Conservation (phyloP, 2,113 vertebrate genomes). For the Ailuropoda melanoleuca region DNA sequence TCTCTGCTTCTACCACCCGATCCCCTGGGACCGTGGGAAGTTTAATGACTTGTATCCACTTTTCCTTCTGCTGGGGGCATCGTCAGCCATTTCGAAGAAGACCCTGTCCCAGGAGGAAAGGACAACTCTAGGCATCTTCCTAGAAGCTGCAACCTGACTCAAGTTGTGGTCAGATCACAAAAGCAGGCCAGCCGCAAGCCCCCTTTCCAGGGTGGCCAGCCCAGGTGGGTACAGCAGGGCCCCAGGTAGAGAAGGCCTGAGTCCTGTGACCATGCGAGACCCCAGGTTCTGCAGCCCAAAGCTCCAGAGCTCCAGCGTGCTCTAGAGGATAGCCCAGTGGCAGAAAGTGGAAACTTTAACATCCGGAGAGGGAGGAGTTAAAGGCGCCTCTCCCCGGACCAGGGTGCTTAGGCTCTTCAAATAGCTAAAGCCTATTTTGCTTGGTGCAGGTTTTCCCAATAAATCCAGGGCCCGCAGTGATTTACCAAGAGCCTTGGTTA, state of each 20-base stretch:
- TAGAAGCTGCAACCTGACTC: neutral
- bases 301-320: rapidly evolving
- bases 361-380: neutral
- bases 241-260: neutral
- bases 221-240: neutral
- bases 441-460: conserved; percentile 70
- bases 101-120: neutral
- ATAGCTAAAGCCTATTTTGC: neutral
- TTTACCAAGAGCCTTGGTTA: conserved; percentile 84
- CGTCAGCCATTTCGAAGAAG: neutral
- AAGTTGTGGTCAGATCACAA: neutral
- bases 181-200: neutral
- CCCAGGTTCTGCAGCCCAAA: neutral
- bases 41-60: neutral
- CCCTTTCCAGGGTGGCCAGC: neutral
- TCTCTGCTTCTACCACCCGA: neutral
- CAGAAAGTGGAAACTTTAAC: neutral
- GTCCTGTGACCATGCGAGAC: neutral
- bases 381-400: neutral
- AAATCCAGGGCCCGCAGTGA: conserved; percentile 77
- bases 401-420: conserved; percentile 12
- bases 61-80: neutral
- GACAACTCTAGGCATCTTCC: neutral
- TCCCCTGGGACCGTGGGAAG: neutral
- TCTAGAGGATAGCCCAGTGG: neutral